These are phyloP conservation scores for Lingula anatina DNA, from an alignment of 2,888 invertebrate species.

Conservation along the genomic window DNA sequence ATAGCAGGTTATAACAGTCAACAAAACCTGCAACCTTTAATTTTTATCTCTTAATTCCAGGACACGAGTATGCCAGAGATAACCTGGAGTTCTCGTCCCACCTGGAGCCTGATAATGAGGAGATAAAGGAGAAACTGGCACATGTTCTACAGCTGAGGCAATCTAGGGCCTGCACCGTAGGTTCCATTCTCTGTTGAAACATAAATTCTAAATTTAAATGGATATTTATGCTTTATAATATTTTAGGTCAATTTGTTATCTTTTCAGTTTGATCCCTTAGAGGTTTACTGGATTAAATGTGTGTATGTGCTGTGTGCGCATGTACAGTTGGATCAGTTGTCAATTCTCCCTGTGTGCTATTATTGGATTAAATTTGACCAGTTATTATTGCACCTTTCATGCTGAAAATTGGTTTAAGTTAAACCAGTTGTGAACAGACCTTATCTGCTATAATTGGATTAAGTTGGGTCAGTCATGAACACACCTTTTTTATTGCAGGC, in stretches of 20 bases:
- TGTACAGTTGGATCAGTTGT: no score
- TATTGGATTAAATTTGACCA: no score
- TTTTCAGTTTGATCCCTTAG: not conserved
- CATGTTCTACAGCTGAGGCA: not conserved
- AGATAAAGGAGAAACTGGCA: slow-evolving; percentile 18
- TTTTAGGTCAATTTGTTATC: not conserved
- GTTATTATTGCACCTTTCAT: no score
- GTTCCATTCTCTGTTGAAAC: not conserved
- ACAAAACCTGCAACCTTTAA: not conserved
- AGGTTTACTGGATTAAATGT: not conserved
- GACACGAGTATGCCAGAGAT: slow-evolving; percentile 43
- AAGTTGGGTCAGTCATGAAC: not conserved
- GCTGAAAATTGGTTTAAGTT: not conserved
- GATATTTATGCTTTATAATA: not conserved
- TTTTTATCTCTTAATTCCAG: slow-evolving; percentile 16
- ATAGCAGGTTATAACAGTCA: no score
- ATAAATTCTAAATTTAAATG: not conserved
- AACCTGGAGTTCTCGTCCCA: slow-evolving; percentile 40
- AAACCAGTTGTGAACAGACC: no score
- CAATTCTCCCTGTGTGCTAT: no score
- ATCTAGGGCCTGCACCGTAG: not conserved
- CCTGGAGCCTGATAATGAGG: slow-evolving; percentile 34
- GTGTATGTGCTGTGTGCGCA: not conserved
- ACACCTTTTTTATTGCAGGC: slow-evolving; percentile 21
- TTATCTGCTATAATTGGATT: no score